Percentiles rank a stretch among this genome's conserved stretches.
phyloP scores from a whole-genome alignment of 2,888 invertebrate genomes.

The Reticulitermes lucifugus region DNA sequence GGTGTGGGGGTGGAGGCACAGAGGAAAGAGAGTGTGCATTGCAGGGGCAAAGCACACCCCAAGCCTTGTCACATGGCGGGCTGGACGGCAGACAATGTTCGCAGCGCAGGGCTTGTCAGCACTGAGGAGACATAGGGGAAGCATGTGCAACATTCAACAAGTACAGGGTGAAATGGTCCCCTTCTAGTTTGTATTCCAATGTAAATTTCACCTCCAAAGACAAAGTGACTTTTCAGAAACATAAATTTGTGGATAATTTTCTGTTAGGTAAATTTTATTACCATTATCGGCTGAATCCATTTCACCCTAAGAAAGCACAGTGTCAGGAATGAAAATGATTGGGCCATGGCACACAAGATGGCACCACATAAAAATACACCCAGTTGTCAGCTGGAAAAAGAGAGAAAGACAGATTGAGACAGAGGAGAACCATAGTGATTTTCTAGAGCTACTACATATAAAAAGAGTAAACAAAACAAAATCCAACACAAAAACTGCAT shows the following conservation, averaged over 20 bases:
- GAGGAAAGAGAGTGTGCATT: slow-evolving; percentile 31
- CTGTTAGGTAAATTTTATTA: no score
- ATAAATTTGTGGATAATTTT: no score
- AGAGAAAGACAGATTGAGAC: slow-evolving; percentile 52
- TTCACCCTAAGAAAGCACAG: slow-evolving; percentile 48
- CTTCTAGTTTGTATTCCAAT: not conserved
- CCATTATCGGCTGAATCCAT: slow-evolving; percentile 22
- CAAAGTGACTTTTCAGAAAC: not conserved
- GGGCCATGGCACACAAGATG: slow-evolving; percentile 45
- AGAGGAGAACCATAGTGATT: slow-evolving; percentile 52
- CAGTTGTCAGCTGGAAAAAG: slow-evolving; percentile 54
- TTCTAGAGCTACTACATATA: slow-evolving; percentile 50
- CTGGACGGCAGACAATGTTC: slow-evolving; percentile 31
- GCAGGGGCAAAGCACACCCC: slow-evolving; percentile 59
- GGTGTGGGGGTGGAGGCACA: slow-evolving; percentile 9
- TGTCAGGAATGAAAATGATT: slow-evolving; percentile 45
- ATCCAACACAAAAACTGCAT: slow-evolving; percentile 52
- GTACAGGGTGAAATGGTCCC: slow-evolving; percentile 39
- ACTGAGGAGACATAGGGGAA: slow-evolving; percentile 50
- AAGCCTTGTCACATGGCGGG: slow-evolving; percentile 38
- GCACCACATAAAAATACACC: slow-evolving; percentile 51
- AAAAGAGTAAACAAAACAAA: slow-evolving; percentile 50
- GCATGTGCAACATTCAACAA: slow-evolving; percentile 41
- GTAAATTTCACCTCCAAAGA: not conserved
- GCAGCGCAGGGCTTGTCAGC: slow-evolving; percentile 55